phyloP scores from a whole-genome alignment of 2,888 invertebrate species.

The Heliconius cydno region DNA sequence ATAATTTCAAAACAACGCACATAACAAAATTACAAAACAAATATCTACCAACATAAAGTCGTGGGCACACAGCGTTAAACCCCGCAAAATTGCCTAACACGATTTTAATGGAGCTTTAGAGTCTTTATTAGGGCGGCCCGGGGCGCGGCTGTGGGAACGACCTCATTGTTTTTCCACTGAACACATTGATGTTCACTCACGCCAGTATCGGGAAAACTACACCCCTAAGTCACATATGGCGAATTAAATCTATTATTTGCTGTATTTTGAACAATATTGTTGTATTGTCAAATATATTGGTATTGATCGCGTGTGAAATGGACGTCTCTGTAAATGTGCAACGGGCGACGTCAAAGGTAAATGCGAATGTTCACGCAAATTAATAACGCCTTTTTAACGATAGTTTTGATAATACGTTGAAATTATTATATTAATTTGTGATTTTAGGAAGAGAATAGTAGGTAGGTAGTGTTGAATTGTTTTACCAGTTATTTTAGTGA shows the following conservation, averaged over 20 bases:
- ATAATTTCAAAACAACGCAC: background rate
- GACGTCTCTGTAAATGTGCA: constrained; percentile 25
- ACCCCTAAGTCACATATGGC: constrained; percentile 54
- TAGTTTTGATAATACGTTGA: no score
- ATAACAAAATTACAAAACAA: background rate
- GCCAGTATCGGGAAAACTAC: constrained; percentile 20
- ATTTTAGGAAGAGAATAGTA: background rate
- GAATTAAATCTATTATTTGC: constrained; percentile 48
- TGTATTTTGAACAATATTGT: constrained; percentile 34
- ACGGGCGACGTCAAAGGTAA: constrained; percentile 5
- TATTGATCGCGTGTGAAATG: constrained; percentile 31
- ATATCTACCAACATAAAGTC: background rate
- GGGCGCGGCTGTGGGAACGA: constrained; percentile 74
- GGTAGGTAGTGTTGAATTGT: background rate
- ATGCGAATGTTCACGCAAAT: constrained; percentile 4
- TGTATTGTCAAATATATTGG: constrained; percentile 30
- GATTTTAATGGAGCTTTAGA: constrained; percentile 51
- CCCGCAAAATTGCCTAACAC: constrained; percentile 41
- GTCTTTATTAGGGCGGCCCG: constrained; percentile 56
- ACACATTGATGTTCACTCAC: constrained; percentile 65
- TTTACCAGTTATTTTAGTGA: background rate
- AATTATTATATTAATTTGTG: background rate
- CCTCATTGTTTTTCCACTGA: constrained; percentile 65
- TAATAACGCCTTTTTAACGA: constrained; percentile 4
- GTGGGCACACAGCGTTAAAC: background rate